Percentiles rank a stretch among this genome's conserved stretches.
Evolutionary conservation across 2,113 vertebrate species (phyloP).

Genomic region (Scortum barcoo): DNA sequence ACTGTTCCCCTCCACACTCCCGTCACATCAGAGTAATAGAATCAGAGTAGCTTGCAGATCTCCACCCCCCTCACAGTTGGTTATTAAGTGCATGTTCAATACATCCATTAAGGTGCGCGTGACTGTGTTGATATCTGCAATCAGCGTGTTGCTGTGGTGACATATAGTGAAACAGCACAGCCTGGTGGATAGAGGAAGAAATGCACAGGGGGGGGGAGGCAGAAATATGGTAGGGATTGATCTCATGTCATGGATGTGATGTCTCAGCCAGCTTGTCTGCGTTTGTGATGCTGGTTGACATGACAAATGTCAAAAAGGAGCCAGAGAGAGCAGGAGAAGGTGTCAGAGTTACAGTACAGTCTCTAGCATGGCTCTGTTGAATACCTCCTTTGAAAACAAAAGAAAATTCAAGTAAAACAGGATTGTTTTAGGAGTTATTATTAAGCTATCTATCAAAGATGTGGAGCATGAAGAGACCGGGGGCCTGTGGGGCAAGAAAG

Average conservation of each 20-base stretch:
- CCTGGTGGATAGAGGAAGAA: constrained; percentile 56
- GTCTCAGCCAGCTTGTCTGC: background rate
- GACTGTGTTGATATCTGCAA: constrained; percentile 28
- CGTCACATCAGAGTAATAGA: background rate
- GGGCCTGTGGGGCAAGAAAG: background rate
- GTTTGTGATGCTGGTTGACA: background rate
- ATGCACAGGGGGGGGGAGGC: constrained; percentile 14
- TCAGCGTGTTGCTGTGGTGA: constrained; percentile 35
- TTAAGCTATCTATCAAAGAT: constrained; percentile 13
- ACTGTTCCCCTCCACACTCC: constrained; percentile 12
- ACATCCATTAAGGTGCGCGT: constrained; percentile 67
- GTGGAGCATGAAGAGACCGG: background rate
- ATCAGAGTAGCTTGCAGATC: background rate
- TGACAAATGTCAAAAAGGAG: constrained; percentile 5
- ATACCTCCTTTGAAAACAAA: constrained; percentile 29
- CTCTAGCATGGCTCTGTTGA: constrained; percentile 33
- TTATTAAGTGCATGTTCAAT: constrained; percentile 66
- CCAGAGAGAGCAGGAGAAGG: background rate
- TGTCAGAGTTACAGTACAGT: constrained; percentile 30
- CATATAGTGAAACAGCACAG: constrained; percentile 64
- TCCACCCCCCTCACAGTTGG: constrained; percentile 8
- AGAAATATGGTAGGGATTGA: background rate
- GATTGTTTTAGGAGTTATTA: constrained; percentile 51
- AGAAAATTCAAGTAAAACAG: constrained; percentile 83
- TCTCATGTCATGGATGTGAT: constrained; percentile 10